Conservation (phyloP, 2,888 invertebrate species). For the Cephus spinipes region DNA sequence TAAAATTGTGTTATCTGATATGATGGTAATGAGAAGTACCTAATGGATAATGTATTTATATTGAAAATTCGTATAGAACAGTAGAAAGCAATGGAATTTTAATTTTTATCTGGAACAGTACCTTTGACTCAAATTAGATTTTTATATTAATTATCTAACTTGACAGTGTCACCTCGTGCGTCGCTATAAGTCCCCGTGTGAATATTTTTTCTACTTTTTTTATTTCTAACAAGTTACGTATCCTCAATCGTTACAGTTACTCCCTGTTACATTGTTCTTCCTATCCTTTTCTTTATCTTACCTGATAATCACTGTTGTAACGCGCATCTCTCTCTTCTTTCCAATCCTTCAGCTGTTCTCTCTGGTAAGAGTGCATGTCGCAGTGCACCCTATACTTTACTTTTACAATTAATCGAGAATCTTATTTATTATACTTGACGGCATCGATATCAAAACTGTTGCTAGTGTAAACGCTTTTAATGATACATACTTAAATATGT, state of each 20-base stretch:
- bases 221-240: background rate
- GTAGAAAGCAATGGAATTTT: background rate
- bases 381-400: conserved; percentile 17
- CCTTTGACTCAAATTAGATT: background rate
- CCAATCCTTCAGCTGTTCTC: conserved; percentile 44
- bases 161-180: background rate
- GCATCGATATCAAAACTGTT: background rate
- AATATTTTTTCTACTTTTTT: background rate
- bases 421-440: background rate
- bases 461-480: background rate
- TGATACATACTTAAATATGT: background rate
- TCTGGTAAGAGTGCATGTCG: conserved; percentile 48
- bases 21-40: background rate
- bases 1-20: background rate
- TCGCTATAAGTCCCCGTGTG: background rate
- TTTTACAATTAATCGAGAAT: background rate
- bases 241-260: background rate
- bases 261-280: background rate
- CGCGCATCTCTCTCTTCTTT: conserved; percentile 38
- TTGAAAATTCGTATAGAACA: background rate
- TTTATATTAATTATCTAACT: background rate
- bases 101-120: background rate
- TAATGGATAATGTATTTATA: background rate
- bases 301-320: conserved; percentile 27
- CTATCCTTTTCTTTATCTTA: background rate